Evolutionary conservation across 2,797 vertebrate species (phyloP), one percentile per base, ranked within the genome.

Genomic region (Aselliscus stoliczkanus): DNA sequence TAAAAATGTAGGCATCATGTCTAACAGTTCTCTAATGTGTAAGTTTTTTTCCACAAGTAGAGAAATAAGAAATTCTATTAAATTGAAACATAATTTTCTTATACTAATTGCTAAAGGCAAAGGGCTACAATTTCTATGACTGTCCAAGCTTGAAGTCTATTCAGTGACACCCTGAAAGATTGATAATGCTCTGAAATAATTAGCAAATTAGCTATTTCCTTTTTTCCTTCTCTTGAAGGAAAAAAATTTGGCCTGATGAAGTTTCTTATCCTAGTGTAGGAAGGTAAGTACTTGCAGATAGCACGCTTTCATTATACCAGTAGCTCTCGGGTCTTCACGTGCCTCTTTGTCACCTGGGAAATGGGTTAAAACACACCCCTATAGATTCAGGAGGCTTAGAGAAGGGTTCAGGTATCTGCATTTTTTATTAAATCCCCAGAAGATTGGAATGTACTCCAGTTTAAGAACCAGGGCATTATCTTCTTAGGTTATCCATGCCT

Each of bases 71-170:
- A 76, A 93, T 64, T 27, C 54, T 75, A 25, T 50, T 92, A 75
- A 85, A 75, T 54, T 13, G 23, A 89, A 86, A 88, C 47, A 81
- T 20, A 88, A 60, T 92, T 83, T 93, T 91, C 29, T 88, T 73
- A 67, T 20, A 54, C 54, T 39, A 82, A 76, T 81, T 72, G 21
- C 31, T 88, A 47, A 83, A 94, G 79, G 50, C 64, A 65, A 84
- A 96, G 21, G 21, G 39, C 37, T 92, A 44, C 23, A 72, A 87
- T 67, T 80, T 69, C 91, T 80, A 69, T 50, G 83, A 83, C 64
- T 83, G 39, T n/a, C 31, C 77, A 39, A 29, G 34, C 34, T 87
- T 73, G 58, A 81, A 70, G 29, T 72, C 58, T 73, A 4, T 79
- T 77, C 67, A 65, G 21, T 67, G 84, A 94, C 39, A 86, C 31